Conservation (phyloP, 1,140 invertebrate species). For the Drosophila erecta region DNA sequence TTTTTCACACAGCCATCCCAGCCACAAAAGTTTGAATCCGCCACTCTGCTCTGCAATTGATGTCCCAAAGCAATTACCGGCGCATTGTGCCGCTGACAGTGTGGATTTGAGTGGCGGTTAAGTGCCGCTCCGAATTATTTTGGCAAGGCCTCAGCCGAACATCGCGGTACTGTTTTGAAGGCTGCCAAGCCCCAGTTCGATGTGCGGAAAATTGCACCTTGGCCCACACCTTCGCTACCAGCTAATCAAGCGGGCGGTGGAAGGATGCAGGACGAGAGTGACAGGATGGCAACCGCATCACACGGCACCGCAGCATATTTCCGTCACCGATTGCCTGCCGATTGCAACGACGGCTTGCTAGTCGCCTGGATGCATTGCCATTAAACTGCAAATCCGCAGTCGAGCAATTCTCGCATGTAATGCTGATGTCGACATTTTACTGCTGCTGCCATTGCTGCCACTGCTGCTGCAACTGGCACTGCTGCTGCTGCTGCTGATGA, state of each 20-base stretch:
- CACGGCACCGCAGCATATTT: slow-evolving; percentile 53
- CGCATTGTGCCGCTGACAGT: slow-evolving; percentile 32
- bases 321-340: slow-evolving; percentile 54
- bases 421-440: slow-evolving; percentile 79
- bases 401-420: slow-evolving; percentile 77
- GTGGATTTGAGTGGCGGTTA: slow-evolving; percentile 26
- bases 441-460: slow-evolving; percentile 34
- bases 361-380: slow-evolving; percentile 58
- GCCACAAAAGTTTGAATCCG: not conserved
- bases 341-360: slow-evolving; percentile 41
- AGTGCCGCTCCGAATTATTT: slow-evolving; percentile 31
- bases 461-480: slow-evolving; percentile 23
- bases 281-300: slow-evolving; percentile 49
- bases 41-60: slow-evolving; percentile 9
- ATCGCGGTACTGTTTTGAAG: slow-evolving; percentile 12
- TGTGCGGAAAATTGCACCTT: slow-evolving; percentile 17
- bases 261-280: slow-evolving; percentile 3
- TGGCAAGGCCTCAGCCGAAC: slow-evolving; percentile 10
- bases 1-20: not conserved
- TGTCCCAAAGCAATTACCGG: slow-evolving; percentile 36
- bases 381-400: slow-evolving; percentile 79
- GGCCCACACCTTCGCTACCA: slow-evolving; percentile 12
- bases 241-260: slow-evolving; percentile 23
- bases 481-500: slow-evolving; percentile 45
- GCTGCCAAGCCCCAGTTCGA: not conserved